Conservation (phyloP, 1,140 invertebrate species). For the Penaeus chinensis region DNA sequence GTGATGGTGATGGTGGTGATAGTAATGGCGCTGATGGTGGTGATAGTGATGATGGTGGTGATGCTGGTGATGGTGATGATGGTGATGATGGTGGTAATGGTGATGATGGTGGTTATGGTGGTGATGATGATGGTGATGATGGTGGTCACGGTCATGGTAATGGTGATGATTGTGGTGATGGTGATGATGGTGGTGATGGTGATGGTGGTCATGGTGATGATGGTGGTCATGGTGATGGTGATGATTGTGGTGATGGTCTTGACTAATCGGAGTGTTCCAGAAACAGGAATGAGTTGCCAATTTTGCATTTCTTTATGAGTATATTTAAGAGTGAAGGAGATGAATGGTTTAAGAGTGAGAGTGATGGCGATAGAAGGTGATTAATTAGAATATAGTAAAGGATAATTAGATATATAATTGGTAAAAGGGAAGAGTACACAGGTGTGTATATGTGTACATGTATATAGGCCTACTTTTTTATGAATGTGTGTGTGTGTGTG, state of each 20-base stretch:
- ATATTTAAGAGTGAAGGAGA: neutral
- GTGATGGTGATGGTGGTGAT: too few relatives aligned
- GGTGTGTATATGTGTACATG: too few relatives aligned
- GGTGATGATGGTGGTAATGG: slow-evolving; percentile 5
- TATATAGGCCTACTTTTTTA: too few relatives aligned
- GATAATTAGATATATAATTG: too few relatives aligned
- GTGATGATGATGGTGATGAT: neutral
- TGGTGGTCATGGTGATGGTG: neutral
- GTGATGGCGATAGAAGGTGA: neutral
- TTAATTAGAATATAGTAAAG: too few relatives aligned
- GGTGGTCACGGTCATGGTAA: neutral
- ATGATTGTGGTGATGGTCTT: neutral
- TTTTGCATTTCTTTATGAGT: too few relatives aligned
- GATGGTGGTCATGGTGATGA: neutral
- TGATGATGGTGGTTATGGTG: slow-evolving; percentile 20
- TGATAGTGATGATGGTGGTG: too few relatives aligned
- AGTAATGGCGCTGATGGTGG: too few relatives aligned
- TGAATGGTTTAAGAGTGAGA: slow-evolving; percentile 1
- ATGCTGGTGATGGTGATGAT: neutral
- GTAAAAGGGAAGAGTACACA: neutral
- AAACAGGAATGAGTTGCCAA: too few relatives aligned
- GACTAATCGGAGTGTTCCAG: too few relatives aligned
- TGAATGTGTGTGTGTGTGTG: too few relatives aligned
- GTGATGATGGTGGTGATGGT: slow-evolving; percentile 11
- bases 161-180: neutral